Evolutionary conservation across 2,797 vertebrate species (phyloP).

Genomic region (Channa striata): DNA sequence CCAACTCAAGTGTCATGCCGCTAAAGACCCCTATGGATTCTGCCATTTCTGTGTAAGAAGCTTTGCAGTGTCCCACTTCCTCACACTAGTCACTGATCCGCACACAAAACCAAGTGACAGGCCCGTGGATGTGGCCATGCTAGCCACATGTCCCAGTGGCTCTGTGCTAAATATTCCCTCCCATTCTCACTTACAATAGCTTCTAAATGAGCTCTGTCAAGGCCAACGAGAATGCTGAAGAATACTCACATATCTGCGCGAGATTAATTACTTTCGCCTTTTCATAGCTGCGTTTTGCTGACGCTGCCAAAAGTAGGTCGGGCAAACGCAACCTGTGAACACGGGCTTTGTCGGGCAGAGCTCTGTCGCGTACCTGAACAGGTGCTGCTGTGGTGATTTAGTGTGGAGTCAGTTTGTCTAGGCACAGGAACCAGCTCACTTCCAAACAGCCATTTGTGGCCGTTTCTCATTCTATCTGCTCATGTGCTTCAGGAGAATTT

Average conservation of each 20-base stretch:
- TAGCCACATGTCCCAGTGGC: slow-evolving; percentile 66
- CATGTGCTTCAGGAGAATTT: neutral
- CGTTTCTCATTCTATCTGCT: slow-evolving; percentile 1
- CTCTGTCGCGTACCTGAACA: slow-evolving; percentile 49
- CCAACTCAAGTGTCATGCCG: slow-evolving; percentile 21
- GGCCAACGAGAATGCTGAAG: slow-evolving; percentile 60
- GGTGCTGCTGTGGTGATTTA: slow-evolving; percentile 37
- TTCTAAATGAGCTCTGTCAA: slow-evolving; percentile 57
- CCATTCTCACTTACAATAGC: slow-evolving; percentile 48
- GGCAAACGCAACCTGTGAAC: slow-evolving; percentile 18
- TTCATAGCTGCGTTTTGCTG: slow-evolving; percentile 58
- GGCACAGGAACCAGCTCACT: slow-evolving; percentile 8
- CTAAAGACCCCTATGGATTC: slow-evolving; percentile 22
- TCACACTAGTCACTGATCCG: slow-evolving; percentile 15
- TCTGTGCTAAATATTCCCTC: slow-evolving; percentile 72
- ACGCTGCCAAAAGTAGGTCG: slow-evolving; percentile 58
- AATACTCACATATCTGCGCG: slow-evolving; percentile 59
- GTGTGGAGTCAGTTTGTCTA: slow-evolving; percentile 10
- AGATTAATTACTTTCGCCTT: slow-evolving; percentile 73
- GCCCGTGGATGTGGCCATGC: slow-evolving; percentile 54
- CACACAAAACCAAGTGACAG: slow-evolving; percentile 42
- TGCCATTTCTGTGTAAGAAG: slow-evolving; percentile 39
- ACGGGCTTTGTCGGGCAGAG: slow-evolving; percentile 25
- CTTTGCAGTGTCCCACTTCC: slow-evolving; percentile 62
- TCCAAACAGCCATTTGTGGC: neutral